Base-by-base conservation (phyloP, 2,113 vertebrate species). In the Silurus meridionalis region DNA sequence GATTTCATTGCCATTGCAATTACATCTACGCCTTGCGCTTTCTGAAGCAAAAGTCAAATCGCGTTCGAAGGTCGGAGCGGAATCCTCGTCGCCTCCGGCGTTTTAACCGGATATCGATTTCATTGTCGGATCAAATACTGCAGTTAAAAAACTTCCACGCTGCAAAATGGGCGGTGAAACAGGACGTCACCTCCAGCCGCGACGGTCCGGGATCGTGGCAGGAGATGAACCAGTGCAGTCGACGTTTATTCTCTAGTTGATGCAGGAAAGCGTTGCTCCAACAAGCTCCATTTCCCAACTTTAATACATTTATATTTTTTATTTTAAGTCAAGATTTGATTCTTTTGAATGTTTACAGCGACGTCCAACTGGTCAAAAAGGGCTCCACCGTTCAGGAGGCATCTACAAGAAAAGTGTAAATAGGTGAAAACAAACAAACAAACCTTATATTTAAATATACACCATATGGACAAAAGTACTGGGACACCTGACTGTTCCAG, bases 271-370 rank as follows among this genome's bases (percentile, higher is more conserved):
- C 11, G 60, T 79, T 6, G 10, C 48, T 67, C 55, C n/a, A 55
- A 66, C 72, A 78, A 37, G 58, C 61, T 53, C n/a, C 14, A 13
- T 25, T 75, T 23, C 21, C 8, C n/a, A 28, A 14, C 17, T 7
- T 25, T 69, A 37, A 37, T 37, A 37, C 37, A 37, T 48, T 15
- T 50, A 28, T 23, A 19, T 17, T 25, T 21, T 64, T 55, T 14
- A n/a, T 46, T 78, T 85, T 82, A 0, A n/a, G 72, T 69, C 11
- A 9, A 15, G 60, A 63, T 14, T 61, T 74, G 23, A 77, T 53
- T 83, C 64, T 57, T 82, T 74, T 71, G 57, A 83, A 80, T 75
- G 83, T 83, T 61, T 52, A 77, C 79, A 88, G 84, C 86, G 88
- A 84, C 80, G 46, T 87, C 11, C 57, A 72, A 61, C 66, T 72